Evolutionary conservation across 1,140 invertebrate species (phyloP).

Genomic region (Bombus vancouverensis): DNA sequence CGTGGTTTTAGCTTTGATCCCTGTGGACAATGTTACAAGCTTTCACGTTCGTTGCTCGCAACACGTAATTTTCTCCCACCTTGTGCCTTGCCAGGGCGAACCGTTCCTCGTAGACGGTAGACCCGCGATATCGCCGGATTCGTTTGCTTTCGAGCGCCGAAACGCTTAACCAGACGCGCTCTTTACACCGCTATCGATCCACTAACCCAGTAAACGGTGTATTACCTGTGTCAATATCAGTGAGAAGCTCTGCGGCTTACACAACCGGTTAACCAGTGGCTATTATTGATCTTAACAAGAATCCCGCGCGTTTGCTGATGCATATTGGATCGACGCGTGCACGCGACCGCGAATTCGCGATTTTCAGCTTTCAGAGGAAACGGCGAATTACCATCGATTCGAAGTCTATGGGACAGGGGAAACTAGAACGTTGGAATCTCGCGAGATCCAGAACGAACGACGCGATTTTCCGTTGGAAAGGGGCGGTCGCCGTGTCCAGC

Average conservation of each 20-base stretch:
- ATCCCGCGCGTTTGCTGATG: not conserved
- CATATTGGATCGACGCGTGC: not conserved
- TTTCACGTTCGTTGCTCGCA: constrained; percentile 63
- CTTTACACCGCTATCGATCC: not conserved
- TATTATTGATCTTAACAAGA: constrained; percentile 24
- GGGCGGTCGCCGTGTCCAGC: not conserved
- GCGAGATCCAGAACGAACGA: not conserved
- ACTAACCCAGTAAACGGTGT: constrained; percentile 25
- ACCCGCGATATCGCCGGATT: not conserved
- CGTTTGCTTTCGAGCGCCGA: not conserved
- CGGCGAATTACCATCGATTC: not conserved
- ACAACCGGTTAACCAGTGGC: not conserved
- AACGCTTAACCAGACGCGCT: not conserved
- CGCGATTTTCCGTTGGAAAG: not conserved
- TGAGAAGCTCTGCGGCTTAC: not conserved
- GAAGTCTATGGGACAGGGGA: too few relatives aligned
- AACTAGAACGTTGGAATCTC: not conserved
- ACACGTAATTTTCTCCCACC: constrained; percentile 59
- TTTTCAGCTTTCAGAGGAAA: not conserved
- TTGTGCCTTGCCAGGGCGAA: not conserved
- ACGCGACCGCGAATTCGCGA: not conserved
- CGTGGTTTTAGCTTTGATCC: constrained; percentile 65
- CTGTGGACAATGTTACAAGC: constrained; percentile 64
- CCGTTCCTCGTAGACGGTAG: not conserved
- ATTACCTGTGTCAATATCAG: constrained; percentile 26